Evolutionary conservation across 2,888 invertebrate species (phyloP).

Genomic region (Chromoteleia sp.): DNA sequence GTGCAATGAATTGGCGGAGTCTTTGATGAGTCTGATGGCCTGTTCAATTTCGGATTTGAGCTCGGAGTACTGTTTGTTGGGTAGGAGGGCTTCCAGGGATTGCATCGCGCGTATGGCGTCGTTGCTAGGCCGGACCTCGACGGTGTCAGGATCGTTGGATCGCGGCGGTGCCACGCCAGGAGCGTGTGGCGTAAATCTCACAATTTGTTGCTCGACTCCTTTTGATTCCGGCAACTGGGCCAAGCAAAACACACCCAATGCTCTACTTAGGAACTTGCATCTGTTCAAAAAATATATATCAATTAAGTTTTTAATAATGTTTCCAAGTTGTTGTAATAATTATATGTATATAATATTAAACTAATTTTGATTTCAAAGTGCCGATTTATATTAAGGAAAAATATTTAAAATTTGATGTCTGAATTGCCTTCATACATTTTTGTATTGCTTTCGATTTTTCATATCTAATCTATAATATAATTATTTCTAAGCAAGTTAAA

Average conservation of each 20-base stretch:
- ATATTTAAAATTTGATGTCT: too few species aligned
- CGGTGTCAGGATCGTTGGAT: slow-evolving; percentile 76
- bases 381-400: too few species aligned
- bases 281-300: slow-evolving; percentile 72
- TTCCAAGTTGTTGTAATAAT: not conserved
- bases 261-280: slow-evolving; percentile 85
- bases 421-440: too few species aligned
- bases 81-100: slow-evolving; percentile 82
- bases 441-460: too few species aligned
- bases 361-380: too few species aligned
- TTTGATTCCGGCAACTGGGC: slow-evolving; percentile 86
- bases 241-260: slow-evolving; percentile 86
- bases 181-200: slow-evolving; percentile 81
- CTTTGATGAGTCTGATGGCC: slow-evolving; percentile 85
- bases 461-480: too few species aligned
- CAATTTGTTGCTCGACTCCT: slow-evolving; percentile 82
- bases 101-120: slow-evolving; percentile 85
- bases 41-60: slow-evolving; percentile 83
- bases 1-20: slow-evolving; percentile 86
- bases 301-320: not conserved
- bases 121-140: slow-evolving; percentile 82
- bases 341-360: not conserved
- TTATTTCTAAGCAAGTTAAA: too few species aligned
- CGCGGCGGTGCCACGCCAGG: slow-evolving; percentile 81
- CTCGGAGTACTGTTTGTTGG: slow-evolving; percentile 84